Base-by-base conservation (phyloP, 2,888 invertebrate species). In the Agrotis segetum region DNA sequence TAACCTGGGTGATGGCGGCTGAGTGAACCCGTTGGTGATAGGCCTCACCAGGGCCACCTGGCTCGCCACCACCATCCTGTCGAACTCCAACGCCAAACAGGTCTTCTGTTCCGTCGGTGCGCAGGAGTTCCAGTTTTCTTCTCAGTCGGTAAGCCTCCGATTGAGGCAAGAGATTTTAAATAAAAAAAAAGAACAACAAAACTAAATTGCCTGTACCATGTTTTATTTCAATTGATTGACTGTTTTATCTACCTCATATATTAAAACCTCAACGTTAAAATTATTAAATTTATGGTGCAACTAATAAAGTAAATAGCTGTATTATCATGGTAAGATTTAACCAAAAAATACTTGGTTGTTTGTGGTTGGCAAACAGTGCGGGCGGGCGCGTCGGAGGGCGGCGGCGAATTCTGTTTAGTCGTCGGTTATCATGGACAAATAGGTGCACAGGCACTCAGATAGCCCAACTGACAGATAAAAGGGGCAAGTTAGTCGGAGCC, bases 341-440 rank as follows among this genome's bases (percentile, higher is more conserved):
- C 86, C 84, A 82, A 85, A 85, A 88, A 90, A 89, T 88, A 87
- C 88, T 88, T 82, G 79, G 81, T 81, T 93, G 93, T 93, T 94
- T 94, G 92, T 87, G 79, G 73, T 79, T 72, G 74, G 86, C 89
- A 93, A 92, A 95, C 93, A 92, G 85, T 82, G 89, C 93, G 93
- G 93, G 94, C 93, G 94, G 95, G 94, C 93, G 90, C 90, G 90
- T 82, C 88, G 88, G 86, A 90, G 91, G 92, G 92, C 92, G 92
- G 90, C 88, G 88, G 88, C 80, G 79, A 82, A 77, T 73, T 71
- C 71, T 90, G 90, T 93, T 92, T 92, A 92, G 89, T 90, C 88
- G 88, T 86, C 87, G 89, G 90, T 92, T 95, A 95, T 95, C 95
- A 88, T 89, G 80, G 87, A 88, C 92, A 95, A 95, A 95, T 93